Conservation (phyloP, 2,113 vertebrate species). For the Arothron firmamentum region DNA sequence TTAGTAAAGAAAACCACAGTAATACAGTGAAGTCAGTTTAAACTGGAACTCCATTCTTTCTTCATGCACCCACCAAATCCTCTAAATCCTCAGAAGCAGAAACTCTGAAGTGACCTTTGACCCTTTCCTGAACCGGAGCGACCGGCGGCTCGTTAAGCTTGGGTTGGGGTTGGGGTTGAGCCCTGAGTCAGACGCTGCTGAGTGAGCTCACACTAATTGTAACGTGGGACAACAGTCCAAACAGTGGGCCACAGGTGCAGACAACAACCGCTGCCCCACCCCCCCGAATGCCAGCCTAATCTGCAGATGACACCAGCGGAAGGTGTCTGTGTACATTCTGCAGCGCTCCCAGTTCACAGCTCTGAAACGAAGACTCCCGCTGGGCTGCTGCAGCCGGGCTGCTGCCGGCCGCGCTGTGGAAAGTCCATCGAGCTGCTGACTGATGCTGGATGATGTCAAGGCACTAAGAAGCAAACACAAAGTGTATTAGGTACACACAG, state of each 20-base stretch:
- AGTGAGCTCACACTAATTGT: slow-evolving; percentile 24
- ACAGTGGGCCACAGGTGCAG: slow-evolving; percentile 20
- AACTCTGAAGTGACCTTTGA: slow-evolving; percentile 25
- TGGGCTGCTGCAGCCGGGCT: not conserved
- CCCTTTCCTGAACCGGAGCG: slow-evolving; percentile 2
- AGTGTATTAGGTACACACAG: no score
- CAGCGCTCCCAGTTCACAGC: slow-evolving; percentile 8
- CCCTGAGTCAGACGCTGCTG: slow-evolving; percentile 19
- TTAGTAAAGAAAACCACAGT: not conserved
- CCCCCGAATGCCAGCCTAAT: slow-evolving; percentile 12
- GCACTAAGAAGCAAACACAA: no score
- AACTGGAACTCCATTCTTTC: not conserved
- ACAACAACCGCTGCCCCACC: slow-evolving; percentile 11
- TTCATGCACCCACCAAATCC: not conserved
- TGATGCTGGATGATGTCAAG: no score
- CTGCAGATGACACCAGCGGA: slow-evolving; percentile 11
- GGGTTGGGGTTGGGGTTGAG: not conserved
- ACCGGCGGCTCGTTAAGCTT: slow-evolving; percentile 44
- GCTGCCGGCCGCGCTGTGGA: not conserved
- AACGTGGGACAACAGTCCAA: slow-evolving; percentile 1
- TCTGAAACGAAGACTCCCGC: not conserved
- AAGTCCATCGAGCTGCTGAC: not conserved
- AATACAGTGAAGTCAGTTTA: not conserved
- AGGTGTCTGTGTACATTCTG: slow-evolving; percentile 26
- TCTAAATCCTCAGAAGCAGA: not conserved